A percentile compares a stretch with the other conserved stretches of the same genome.
These are phyloP conservation scores for Pogonus chalceus DNA, from an alignment of 1,140 invertebrate species.

Conservation along the genomic window DNA sequence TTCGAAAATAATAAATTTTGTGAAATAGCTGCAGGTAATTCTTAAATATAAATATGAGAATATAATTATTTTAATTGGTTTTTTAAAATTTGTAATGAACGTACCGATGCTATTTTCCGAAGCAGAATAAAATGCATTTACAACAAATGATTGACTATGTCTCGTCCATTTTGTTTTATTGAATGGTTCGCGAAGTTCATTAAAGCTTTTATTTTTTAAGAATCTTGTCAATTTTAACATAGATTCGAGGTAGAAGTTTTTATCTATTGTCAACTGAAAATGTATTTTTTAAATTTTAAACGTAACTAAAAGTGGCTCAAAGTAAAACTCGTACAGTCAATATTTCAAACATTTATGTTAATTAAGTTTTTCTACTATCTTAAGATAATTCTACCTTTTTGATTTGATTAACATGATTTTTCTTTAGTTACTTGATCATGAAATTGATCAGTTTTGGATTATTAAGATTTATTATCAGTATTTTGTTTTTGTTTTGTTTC, in stretches of 20 bases:
- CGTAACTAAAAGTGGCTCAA: background rate
- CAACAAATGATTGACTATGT: conserved; percentile 42
- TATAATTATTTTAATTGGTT: background rate
- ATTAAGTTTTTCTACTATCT: background rate
- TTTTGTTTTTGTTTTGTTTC: no score
- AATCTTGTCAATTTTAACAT: conserved; percentile 47
- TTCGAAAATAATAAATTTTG: conserved; percentile 58
- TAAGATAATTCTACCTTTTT: conserved; percentile 10
- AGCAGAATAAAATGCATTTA: conserved; percentile 48
- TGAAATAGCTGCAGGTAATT: conserved; percentile 57
- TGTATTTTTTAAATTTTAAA: background rate
- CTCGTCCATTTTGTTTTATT: conserved; percentile 50
- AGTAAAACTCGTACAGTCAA: background rate
- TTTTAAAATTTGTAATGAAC: conserved; percentile 15
- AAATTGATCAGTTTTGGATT: no score
- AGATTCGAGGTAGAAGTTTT: conserved; percentile 55
- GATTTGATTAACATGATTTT: no score
- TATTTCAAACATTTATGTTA: background rate
- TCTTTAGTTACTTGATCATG: no score
- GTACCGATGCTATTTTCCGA: conserved; percentile 47
- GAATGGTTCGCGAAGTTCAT: conserved; percentile 40
- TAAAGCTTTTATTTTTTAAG: conserved; percentile 24
- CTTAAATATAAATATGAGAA: conserved; percentile 24
- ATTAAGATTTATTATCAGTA: no score
- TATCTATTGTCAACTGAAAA: conserved; percentile 51